phyloP scores from a whole-genome alignment of 2,888 invertebrate species.

The Agonopterix subpropinquella region DNA sequence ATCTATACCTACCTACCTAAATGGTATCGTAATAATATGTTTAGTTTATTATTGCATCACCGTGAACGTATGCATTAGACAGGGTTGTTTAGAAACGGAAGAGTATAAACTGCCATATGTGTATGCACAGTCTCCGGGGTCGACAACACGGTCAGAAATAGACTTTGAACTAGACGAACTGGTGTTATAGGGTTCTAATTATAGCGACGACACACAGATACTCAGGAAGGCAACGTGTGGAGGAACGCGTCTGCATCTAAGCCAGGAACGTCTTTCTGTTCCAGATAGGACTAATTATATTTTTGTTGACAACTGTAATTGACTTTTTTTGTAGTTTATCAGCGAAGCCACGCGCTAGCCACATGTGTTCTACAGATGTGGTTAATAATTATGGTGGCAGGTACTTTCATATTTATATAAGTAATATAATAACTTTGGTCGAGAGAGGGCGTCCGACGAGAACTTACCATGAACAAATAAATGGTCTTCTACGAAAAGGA shows the following conservation, averaged over 20 bases:
- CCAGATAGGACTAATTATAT: too few species aligned
- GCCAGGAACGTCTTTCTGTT: too few species aligned
- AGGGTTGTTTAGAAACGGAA: constrained; percentile 31
- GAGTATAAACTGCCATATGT: constrained; percentile 28
- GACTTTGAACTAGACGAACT: constrained; percentile 35
- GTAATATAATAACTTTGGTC: too few species aligned
- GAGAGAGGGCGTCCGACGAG: too few species aligned
- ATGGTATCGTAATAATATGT: background rate
- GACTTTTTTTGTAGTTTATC: too few species aligned
- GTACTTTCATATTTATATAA: too few species aligned
- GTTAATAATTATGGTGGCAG: too few species aligned
- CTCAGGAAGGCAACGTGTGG: background rate
- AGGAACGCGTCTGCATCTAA: background rate
- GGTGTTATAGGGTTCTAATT: constrained; percentile 34
- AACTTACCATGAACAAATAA: too few species aligned
- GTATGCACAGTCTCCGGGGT: constrained; percentile 31
- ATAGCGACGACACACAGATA: constrained; percentile 33
- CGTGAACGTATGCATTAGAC: constrained; percentile 26
- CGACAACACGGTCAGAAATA: constrained; percentile 58
- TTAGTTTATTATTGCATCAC: background rate
- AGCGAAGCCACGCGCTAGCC: too few species aligned
- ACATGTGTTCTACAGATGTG: too few species aligned
- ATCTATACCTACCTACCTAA: background rate
- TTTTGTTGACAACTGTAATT: too few species aligned
- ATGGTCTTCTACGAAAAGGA: too few species aligned